Conservation (phyloP, 23 tunicate genomes). For the Ascidia mentula region DNA sequence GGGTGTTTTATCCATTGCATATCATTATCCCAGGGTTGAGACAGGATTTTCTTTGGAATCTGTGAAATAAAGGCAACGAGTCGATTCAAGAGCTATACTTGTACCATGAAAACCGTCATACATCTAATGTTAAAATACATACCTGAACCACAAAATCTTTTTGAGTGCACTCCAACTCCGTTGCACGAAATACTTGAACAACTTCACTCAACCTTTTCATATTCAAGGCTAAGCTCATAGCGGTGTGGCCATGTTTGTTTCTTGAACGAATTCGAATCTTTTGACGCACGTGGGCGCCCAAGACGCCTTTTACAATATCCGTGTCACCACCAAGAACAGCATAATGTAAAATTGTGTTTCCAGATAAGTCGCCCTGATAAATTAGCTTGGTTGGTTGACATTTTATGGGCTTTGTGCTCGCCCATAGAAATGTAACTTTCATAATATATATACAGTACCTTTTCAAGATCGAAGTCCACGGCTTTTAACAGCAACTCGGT, state of each 20-base stretch:
- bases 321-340: conserved; percentile 36
- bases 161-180: neutral
- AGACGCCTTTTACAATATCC: neutral
- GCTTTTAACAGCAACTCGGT: conserved; percentile 59
- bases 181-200: neutral
- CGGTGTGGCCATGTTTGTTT: conserved; percentile 29
- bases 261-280: neutral
- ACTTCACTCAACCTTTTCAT: neutral
- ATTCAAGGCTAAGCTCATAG: conserved; percentile 27
- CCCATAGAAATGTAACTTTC: no score
- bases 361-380: conserved; percentile 46
- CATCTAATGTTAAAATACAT: neutral
- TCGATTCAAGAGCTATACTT: neutral
- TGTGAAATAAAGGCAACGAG: neutral
- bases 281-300: conserved; percentile 10
- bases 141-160: conserved; percentile 13
- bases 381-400: neutral
- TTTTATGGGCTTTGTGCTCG: neutral
- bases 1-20: conserved; percentile 23
- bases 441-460: no score
- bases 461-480: conserved; percentile 40
- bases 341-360: conserved; percentile 59
- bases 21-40: conserved; percentile 36
- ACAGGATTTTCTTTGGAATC: conserved; percentile 25
- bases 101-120: no score